A percentile compares a stretch with the other conserved stretches of the same genome.
Conservation (phyloP, 2,797 vertebrate genomes). For the Fringilla coelebs region DNA sequence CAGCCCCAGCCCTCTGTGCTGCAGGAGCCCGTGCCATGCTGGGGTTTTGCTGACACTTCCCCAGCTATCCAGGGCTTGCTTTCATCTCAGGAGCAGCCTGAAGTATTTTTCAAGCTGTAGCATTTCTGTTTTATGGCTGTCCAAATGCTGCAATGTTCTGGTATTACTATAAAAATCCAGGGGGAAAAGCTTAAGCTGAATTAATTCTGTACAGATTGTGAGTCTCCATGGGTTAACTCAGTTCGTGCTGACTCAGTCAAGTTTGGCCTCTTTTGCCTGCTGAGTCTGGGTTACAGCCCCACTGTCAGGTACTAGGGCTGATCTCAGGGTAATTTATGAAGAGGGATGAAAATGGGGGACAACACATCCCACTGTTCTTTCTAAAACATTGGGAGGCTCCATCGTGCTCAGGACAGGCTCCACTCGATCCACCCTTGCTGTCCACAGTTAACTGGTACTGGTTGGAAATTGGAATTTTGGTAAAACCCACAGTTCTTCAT, state of each 20-base stretch:
- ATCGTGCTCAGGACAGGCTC: accelerated
- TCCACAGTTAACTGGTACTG: no score
- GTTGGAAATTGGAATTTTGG: neutral
- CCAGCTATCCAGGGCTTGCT: conserved; percentile 17
- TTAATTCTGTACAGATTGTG: neutral
- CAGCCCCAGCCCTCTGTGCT: neutral
- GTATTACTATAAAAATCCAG: neutral
- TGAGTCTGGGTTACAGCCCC: neutral
- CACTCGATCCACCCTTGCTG: accelerated
- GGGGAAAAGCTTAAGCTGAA: neutral
- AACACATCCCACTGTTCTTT: neutral
- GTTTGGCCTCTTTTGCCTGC: neutral
- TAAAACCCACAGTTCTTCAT: neutral
- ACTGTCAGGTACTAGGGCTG: neutral
- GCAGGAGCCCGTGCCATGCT: neutral
- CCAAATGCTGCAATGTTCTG: neutral
- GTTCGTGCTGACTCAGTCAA: neutral
- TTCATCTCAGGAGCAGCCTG: conserved; percentile 41
- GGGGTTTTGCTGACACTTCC: conserved; percentile 1
- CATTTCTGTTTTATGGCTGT: neutral
- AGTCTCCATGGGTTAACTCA: neutral
- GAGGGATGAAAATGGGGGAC: neutral
- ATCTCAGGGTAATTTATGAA: neutral
- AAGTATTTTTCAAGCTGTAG: conserved; percentile 37
- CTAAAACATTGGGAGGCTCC: neutral